Conservation (phyloP, 2,113 vertebrate genomes). For the Gasterosteus aculeatus region DNA sequence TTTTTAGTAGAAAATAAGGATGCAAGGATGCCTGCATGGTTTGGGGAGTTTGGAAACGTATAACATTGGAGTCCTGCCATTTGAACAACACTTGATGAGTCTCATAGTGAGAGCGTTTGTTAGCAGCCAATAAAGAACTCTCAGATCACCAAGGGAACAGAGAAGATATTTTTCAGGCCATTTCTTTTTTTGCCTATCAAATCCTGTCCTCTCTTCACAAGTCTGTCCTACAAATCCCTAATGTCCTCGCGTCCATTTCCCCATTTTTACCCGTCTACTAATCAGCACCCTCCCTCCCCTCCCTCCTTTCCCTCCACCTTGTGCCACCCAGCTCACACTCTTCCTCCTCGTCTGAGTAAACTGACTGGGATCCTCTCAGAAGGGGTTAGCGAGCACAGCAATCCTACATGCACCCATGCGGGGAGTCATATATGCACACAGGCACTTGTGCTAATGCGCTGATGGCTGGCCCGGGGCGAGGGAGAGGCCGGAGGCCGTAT, state of each 20-base stretch:
- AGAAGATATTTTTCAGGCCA: slow-evolving; percentile 36
- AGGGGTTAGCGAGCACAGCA: slow-evolving; percentile 2
- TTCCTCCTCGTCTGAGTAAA: slow-evolving; percentile 32
- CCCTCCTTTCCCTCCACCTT: slow-evolving; percentile 19
- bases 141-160: slow-evolving; percentile 72
- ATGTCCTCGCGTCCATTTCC: slow-evolving; percentile 10
- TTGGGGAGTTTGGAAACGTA: slow-evolving; percentile 14
- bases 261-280: slow-evolving; percentile 6
- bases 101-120: slow-evolving; percentile 46
- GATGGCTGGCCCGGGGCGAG: slow-evolving; percentile 48
- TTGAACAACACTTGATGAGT: slow-evolving; percentile 30
- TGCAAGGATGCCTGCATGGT: not conserved
- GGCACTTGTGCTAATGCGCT: slow-evolving; percentile 51
- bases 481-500: slow-evolving; percentile 23
- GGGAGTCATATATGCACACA: not conserved
- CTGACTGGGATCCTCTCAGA: slow-evolving; percentile 48
- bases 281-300: not conserved
- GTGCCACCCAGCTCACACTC: slow-evolving; percentile 50
- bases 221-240: slow-evolving; percentile 23
- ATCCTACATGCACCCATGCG: slow-evolving; percentile 4
- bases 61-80: slow-evolving; percentile 36
- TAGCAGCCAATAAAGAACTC: slow-evolving; percentile 61
- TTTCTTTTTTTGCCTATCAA: slow-evolving; percentile 28
- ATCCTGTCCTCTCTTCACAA: slow-evolving; percentile 5
- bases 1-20: not conserved